Conservation (phyloP, 1,140 invertebrate genomes). For the Choristoneura fumiferana region DNA sequence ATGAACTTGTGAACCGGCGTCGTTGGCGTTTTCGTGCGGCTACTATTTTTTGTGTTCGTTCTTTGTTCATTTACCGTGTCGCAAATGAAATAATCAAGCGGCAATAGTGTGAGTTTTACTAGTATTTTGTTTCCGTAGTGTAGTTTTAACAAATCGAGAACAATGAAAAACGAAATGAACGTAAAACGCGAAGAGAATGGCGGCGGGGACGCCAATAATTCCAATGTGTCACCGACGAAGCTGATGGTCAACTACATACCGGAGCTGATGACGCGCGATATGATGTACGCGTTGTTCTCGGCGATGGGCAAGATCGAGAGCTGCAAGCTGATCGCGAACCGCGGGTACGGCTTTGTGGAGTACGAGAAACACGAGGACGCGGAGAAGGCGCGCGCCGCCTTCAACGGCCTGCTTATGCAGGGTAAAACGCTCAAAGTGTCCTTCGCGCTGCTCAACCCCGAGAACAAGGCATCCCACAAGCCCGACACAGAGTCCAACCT, state of each 20-base stretch:
- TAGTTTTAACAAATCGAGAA: slow-evolving; percentile 64
- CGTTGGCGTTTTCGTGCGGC: slow-evolving; percentile 68
- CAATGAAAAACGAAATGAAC: slow-evolving; percentile 70
- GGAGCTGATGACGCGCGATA: slow-evolving; percentile 75
- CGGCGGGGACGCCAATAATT: slow-evolving; percentile 71
- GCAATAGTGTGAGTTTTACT: slow-evolving; percentile 63
- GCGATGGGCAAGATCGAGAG: slow-evolving; percentile 75
- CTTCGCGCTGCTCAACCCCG: slow-evolving; percentile 75
- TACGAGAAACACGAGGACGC: slow-evolving; percentile 75
- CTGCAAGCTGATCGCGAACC: slow-evolving; percentile 73
- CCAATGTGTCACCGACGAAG: slow-evolving; percentile 78
- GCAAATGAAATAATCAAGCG: slow-evolving; percentile 70
- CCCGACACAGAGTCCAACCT: slow-evolving; percentile 74
- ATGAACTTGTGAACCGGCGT: slow-evolving; percentile 76
- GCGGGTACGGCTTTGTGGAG: slow-evolving; percentile 76
- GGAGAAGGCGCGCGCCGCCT: slow-evolving; percentile 72
- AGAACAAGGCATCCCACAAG: slow-evolving; percentile 72
- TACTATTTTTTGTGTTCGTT: slow-evolving; percentile 70
- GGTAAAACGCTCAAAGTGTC: slow-evolving; percentile 76
- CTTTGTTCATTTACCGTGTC: slow-evolving; percentile 64
- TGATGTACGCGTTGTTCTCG: slow-evolving; percentile 76
- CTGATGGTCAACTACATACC: slow-evolving; percentile 79
- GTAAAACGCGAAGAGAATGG: slow-evolving; percentile 64
- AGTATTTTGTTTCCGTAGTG: slow-evolving; percentile 73
- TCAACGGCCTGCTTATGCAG: slow-evolving; percentile 75